Evolutionary conservation across 2,888 invertebrate genomes (phyloP), one percentile per base, ranked within the genome.

Genomic region (Mycalesis mineus): DNA sequence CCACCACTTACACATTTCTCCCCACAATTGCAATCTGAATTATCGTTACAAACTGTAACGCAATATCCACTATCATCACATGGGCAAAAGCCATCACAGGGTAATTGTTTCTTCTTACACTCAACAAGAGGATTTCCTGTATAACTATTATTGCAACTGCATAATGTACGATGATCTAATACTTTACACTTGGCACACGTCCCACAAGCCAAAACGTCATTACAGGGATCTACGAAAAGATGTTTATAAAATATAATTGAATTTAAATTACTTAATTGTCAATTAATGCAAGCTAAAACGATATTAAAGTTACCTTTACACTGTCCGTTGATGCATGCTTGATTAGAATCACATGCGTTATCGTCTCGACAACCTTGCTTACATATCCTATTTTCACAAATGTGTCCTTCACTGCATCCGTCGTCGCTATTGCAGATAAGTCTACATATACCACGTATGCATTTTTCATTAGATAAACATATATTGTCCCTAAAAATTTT

Each of bases 341-440:
- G 92, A 60, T 94, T 91, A 61, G 86, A 90, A 7, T 93, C 91
- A 75, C 97, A 97, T 11, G 94, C 92, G 44, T 93, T 93, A 75
- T 97, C 97, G 72, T 94, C 95, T 60, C 97, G 92, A 74, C 97
- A 97, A 45, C 97, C 97, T 70, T 94, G 92, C 74, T 95, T 93
- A 76, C 97, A 97, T 63, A 97, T 91, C 69, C 96, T 92, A 70
- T 95, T 95, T 78, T 95, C 95, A 73, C 97, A 97, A 69, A 97
- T 96, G 80, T 96, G 95, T 65, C 95, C 94, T 11, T 92, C 89
- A 15, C 92, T 92, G 73, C 97, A 97, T 60, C 94, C 93, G 11
- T 93, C 91, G 76, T 97, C 97, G 53, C 94, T 95, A 74, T 96
- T 97, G 74, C 97, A 97, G 31, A 97, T 93, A 1, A 94, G 91